Conservation (phyloP, 2,797 vertebrate species). For the Danio choprae region DNA sequence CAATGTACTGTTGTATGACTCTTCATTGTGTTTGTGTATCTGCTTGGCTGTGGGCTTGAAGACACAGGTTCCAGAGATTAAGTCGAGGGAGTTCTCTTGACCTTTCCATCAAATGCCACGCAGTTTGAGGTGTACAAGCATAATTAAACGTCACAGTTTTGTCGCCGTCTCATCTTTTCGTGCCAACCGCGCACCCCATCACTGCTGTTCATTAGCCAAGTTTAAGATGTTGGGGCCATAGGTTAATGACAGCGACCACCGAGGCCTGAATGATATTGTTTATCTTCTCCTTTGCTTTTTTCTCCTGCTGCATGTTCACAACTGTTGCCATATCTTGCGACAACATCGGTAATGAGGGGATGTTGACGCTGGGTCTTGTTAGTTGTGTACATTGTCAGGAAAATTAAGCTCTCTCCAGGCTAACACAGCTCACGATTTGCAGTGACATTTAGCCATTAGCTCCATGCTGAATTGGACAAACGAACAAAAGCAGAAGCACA, state of each 20-base stretch:
- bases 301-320: constrained; percentile 66
- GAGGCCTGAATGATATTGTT: constrained; percentile 69
- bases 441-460: constrained; percentile 91
- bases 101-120: constrained; percentile 79
- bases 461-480: constrained; percentile 77
- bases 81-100: constrained; percentile 77
- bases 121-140: constrained; percentile 71
- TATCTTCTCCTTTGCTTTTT: constrained; percentile 57
- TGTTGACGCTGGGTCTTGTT: constrained; percentile 67
- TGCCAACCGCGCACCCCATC: constrained; percentile 52
- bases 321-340: constrained; percentile 69
- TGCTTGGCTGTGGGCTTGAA: constrained; percentile 55
- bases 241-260: constrained; percentile 72
- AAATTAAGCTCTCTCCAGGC: constrained; percentile 77
- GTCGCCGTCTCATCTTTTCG: constrained; percentile 66
- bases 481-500: constrained; percentile 66
- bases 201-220: constrained; percentile 70
- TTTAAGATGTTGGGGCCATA: constrained; percentile 74
- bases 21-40: not conserved
- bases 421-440: constrained; percentile 82
- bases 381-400: constrained; percentile 66
- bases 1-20: not conserved
- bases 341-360: constrained; percentile 79
- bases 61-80: constrained; percentile 72
- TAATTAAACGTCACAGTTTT: constrained; percentile 74